Evolutionary conservation across 2,797 vertebrate species (phyloP), one percentile per base, ranked within the genome.

Genomic region (Diplodus sargus): DNA sequence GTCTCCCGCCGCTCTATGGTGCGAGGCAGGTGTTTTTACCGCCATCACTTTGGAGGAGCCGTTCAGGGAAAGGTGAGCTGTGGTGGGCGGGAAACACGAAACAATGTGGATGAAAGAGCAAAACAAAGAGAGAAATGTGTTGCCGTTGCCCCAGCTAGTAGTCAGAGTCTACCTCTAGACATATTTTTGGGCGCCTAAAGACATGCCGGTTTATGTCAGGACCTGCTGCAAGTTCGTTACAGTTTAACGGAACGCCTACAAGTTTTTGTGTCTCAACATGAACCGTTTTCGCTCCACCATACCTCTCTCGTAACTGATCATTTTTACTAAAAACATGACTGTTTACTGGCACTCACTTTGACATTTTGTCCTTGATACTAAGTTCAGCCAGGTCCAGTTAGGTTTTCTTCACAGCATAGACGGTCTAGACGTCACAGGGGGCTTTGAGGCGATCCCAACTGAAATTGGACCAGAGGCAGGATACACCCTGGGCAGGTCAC

Each of bases 171-270:
- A 5, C 47, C 59, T 42, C 54, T 53, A 16, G 3, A 39, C 28
- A 45, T 47, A 6, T 63, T 52, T n/a, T 42, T 11, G n/a, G 4
- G 12, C 20, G 22, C 23, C 18, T 16, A 18, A 70, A 74, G 16
- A 23, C 65, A 28, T 16, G 17, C 20, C 51, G 74, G 23, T 2
- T 58, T 22, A 22, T 25, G 51, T 45, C 17, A 48, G 43, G 79
- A 48, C 49, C 3, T 17, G 14, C 28, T 15, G 59, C 2, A 42
- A 23, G 23, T 67, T 65, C 1, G 30, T 23, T 54, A 42, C 47
- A 51, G 57, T 43, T 74, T 42, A 75, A 76, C 25, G 54, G 62
- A 54, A 74, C 10, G 12, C 74, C 62, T 56, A 14, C 75, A 30
- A 23, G 23, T 48, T n/a, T 59, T 28, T 52, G 20, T 56, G 47